Evolutionary conservation across 2,888 invertebrate species (phyloP).

Genomic region (Aphidoletes aphidimyza): DNA sequence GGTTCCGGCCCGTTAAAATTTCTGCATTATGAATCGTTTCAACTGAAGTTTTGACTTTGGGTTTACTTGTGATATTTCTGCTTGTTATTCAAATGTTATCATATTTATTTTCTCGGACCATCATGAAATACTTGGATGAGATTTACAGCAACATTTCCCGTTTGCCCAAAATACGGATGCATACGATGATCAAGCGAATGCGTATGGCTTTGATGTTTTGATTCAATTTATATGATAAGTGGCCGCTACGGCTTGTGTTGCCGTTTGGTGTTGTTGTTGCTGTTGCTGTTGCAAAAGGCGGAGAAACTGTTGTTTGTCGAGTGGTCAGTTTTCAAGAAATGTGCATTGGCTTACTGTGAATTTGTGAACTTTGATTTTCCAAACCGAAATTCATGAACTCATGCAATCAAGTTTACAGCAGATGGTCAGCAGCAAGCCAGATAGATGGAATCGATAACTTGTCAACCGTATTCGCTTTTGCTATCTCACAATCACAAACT

Average conservation of each 20-base stretch:
- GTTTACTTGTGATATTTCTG: not conserved
- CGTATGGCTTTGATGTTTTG: not conserved
- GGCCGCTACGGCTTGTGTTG: no score
- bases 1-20: not conserved
- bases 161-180: not conserved
- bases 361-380: not conserved
- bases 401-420: not conserved
- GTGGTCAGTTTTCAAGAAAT: not conserved
- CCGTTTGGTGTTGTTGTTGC: not conserved
- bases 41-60: not conserved
- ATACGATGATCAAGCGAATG: not conserved
- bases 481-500: no score
- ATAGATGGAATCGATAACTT: not conserved
- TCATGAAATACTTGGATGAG: not conserved
- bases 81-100: not conserved
- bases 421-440: not conserved
- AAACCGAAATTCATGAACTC: not conserved
- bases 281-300: not conserved
- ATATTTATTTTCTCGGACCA: not conserved
- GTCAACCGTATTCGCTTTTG: not conserved
- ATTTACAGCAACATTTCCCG: not conserved
- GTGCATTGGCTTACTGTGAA: not conserved
- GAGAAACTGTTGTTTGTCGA: not conserved
- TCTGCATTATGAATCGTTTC: not conserved
- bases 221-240: slow-evolving; percentile 51